Percentiles rank a stretch among this genome's conserved stretches.
Evolutionary conservation across 2,797 vertebrate genomes (phyloP).

Genomic region (Antennarius maculatus): DNA sequence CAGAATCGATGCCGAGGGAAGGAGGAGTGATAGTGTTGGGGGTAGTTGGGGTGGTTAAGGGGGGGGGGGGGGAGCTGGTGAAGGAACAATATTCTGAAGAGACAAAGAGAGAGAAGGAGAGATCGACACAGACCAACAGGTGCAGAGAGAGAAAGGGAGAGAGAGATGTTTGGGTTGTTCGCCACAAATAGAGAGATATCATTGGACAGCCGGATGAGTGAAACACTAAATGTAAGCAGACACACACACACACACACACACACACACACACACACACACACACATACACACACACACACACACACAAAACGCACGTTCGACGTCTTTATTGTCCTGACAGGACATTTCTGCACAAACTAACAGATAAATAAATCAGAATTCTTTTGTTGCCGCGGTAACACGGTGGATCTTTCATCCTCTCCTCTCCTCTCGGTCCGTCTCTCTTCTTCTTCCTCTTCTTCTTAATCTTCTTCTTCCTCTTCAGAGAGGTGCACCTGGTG

Average conservation of each 20-base stretch:
- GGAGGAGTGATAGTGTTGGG: conserved; percentile 51
- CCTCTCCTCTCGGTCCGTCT: neutral
- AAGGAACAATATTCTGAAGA: conserved; percentile 61
- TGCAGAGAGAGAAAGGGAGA: conserved; percentile 39
- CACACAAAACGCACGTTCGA: conserved; percentile 5
- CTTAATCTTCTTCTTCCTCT: conserved; percentile 10
- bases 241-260: conserved; percentile 42
- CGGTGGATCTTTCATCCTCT: conserved; percentile 21
- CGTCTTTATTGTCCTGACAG: neutral
- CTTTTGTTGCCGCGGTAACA: too few species aligned
- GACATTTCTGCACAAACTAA: conserved; percentile 8
- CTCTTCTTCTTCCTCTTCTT: conserved; percentile 19
- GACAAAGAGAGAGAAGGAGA: conserved; percentile 72
- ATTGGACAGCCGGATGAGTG: conserved; percentile 52
- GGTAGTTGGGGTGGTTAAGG: neutral
- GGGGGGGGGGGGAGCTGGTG: conserved; percentile 62
- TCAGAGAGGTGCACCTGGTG: conserved; percentile 25
- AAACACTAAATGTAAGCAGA: conserved; percentile 30
- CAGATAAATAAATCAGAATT: neutral
- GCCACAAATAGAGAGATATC: conserved; percentile 57
- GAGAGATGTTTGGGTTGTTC: conserved; percentile 28
- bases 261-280: conserved; percentile 31
- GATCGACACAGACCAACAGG: conserved; percentile 71
- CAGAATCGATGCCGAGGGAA: conserved; percentile 82
- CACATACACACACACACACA: neutral